Conservation (phyloP, 2,113 vertebrate genomes). For the Macrotus californicus region DNA sequence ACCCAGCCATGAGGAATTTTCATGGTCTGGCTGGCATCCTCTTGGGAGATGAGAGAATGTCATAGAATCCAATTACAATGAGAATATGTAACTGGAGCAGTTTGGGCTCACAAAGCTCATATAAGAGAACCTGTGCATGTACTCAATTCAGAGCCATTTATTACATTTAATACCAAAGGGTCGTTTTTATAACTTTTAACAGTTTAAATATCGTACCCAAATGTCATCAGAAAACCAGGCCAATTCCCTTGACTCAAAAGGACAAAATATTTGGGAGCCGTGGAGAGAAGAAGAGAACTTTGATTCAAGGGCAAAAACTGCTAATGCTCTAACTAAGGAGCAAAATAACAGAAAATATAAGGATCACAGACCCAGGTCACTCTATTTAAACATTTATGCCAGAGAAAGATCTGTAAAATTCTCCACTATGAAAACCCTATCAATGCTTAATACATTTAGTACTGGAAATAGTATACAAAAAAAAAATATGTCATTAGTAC, state of each 20-base stretch:
- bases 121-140: conserved; percentile 5
- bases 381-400: background rate
- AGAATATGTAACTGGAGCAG: conserved; percentile 1
- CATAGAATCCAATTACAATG: conserved; percentile 19
- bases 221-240: conserved; percentile 58
- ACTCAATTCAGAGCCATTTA: conserved; percentile 46
- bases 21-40: background rate
- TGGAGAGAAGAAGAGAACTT: conserved; percentile 31
- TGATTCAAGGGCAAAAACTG: conserved; percentile 44
- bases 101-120: conserved; percentile 15
- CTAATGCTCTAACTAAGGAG: conserved; percentile 27
- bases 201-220: conserved; percentile 62
- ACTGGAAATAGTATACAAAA: background rate
- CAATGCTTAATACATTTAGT: background rate
- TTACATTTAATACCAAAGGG: conserved; percentile 66
- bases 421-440: background rate
- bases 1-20: background rate
- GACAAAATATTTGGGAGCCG: conserved; percentile 41
- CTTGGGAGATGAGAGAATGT: background rate
- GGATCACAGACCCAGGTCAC: background rate
- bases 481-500: background rate
- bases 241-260: conserved; percentile 52
- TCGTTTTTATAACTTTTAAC: conserved; percentile 62
- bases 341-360: conserved; percentile 51
- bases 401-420: background rate